phyloP scores from a whole-genome alignment of 2,113 vertebrate genomes.

The Burhinus bistriatus region DNA sequence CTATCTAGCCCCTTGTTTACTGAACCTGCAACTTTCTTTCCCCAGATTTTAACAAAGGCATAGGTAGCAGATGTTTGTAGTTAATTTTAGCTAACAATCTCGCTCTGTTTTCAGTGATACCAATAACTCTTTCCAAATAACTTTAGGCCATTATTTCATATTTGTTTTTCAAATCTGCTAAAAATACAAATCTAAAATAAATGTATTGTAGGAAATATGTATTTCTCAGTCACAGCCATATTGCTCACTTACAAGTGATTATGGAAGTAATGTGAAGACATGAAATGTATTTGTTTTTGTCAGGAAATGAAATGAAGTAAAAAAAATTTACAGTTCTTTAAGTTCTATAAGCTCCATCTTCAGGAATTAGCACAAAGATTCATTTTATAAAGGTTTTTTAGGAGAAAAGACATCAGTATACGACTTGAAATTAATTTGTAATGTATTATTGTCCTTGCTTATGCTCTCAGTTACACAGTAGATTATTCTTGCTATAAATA shows the following conservation, averaged over 20 bases:
- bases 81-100: not conserved
- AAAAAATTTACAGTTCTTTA: not conserved
- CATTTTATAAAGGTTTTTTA: not conserved
- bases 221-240: not conserved
- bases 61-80: not conserved
- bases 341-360: not conserved
- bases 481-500: not conserved
- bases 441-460: not conserved
- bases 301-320: constrained; percentile 26
- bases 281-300: not conserved
- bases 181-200: not conserved
- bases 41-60: not conserved
- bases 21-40: not conserved
- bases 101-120: not conserved
- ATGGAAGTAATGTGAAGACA: not conserved
- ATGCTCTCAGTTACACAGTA: not conserved
- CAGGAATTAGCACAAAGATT: constrained; percentile 23
- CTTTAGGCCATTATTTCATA: not conserved
- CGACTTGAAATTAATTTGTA: constrained; percentile 13
- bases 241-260: not conserved
- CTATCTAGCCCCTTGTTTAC: not conserved
- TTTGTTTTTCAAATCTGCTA: not conserved
- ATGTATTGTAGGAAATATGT: not conserved
- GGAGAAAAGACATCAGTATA: not conserved
- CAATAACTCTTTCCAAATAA: not conserved